Base-by-base conservation (phyloP, 2,888 invertebrate genomes). In the Amiota communis region DNA sequence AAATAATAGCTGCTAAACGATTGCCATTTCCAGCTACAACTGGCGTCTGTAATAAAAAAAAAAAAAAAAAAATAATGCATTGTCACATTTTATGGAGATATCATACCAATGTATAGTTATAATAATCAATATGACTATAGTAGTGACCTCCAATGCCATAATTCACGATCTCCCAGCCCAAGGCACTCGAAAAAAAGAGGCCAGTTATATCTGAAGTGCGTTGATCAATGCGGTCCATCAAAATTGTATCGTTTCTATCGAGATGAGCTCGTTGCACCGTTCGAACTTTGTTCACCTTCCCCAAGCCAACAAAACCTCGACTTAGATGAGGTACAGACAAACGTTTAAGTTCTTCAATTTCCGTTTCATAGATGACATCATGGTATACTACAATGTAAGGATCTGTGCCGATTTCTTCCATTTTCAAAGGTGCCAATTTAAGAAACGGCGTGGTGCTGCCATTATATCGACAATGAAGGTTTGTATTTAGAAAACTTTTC, bases 81-180 rank as follows among this genome's bases (percentile, higher is more conserved):
- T 2, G 4, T 6, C 2, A 13, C 36, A 36, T 36, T 36, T 36
- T 0, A 36, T 36, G 36, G 6, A 2, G 72, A 15, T 15, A 59
- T 59, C 20, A 53, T 53, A 90, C 88, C 83, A 91, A 91, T 51
- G 82, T 77, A 1, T 77, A 72, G 72, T 82, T 82, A 71, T 82
- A 81, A 71, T 80, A 82, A 73, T 85, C 85, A 70, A 73, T 79
- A 57, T 85, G 85, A 0, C 76, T 80, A 8, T 72, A 79, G 70
- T 84, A 85, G 64, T 82, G 81, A 0, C 85, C 85, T 12, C 83
- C 85, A 47, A 84, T 47, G 1, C 84, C 84, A 75, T 85, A 85
- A 64, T 84, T 85, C 77, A 79, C 79, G 1, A 84, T 76, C 77
- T 85, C 84, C 20, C 83, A 49, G 56, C 75, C 72, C 73, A 84